These are phyloP conservation scores for Cotesia congregata DNA, from an alignment of 2,888 invertebrate species.

Conservation along the genomic window DNA sequence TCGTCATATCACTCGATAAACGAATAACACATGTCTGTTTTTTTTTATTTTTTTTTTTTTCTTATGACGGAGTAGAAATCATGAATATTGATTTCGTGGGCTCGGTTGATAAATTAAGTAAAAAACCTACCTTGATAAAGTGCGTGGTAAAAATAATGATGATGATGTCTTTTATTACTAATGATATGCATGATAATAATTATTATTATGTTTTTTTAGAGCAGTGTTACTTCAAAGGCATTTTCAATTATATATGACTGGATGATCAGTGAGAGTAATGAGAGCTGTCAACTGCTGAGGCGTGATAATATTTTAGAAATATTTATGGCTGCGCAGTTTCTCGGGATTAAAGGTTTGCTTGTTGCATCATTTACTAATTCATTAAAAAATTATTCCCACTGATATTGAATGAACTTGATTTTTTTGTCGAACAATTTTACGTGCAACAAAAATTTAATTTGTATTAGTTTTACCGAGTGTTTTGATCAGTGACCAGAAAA, in stretches of 20 bases:
- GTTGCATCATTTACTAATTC: not conserved
- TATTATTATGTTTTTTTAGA: conserved; percentile 54
- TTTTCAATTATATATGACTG: conserved; percentile 84
- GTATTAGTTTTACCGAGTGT: no score
- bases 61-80: no score
- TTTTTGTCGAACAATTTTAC: no score
- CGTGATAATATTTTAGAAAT: conserved; percentile 81
- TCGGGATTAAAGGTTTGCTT: conserved; percentile 77
- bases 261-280: conserved; percentile 80
- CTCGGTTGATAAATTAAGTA: no score
- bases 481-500: no score
- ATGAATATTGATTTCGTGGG: no score
- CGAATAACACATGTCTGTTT: no score
- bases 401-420: no score
- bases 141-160: no score
- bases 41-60: no score
- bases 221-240: conserved; percentile 71
- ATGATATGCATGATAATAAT: conserved; percentile 33
- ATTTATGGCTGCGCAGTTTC: conserved; percentile 80
- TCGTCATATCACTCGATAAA: not conserved
- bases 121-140: no score
- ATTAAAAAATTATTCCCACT: not conserved
- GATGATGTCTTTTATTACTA: not conserved
- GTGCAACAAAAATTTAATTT: no score
- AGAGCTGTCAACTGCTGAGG: conserved; percentile 77